A percentile compares a stretch with the other conserved stretches of the same genome.
These are phyloP conservation scores for Druon quercuslanigerum DNA, from an alignment of 1,140 invertebrate genomes.

Conservation along the genomic window DNA sequence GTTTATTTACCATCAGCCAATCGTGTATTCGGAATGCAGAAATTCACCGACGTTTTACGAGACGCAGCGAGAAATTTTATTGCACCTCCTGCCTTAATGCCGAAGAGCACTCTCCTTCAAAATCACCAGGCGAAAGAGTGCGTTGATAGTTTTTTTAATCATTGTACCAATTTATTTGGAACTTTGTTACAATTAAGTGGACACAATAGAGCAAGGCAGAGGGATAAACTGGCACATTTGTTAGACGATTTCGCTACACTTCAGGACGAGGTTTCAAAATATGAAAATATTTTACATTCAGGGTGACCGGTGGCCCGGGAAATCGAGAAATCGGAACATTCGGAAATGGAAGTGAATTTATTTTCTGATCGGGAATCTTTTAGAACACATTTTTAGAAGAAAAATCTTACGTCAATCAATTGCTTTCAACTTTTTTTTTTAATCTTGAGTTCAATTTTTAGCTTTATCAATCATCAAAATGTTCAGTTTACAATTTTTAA, in stretches of 20 bases:
- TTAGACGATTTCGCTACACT: conserved; percentile 92
- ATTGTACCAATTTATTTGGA: conserved; percentile 91
- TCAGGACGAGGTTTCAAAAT: conserved; percentile 89
- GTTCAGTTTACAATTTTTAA: too few relatives aligned
- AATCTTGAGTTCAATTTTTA: too few relatives aligned
- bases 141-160: conserved; percentile 91
- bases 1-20: conserved; percentile 81
- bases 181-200: conserved; percentile 93
- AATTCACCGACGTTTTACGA: conserved; percentile 87
- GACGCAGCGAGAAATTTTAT: conserved; percentile 92
- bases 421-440: too few relatives aligned
- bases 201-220: conserved; percentile 94
- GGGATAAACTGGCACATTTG: conserved; percentile 93
- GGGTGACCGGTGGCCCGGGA: too few relatives aligned
- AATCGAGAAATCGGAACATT: too few relatives aligned
- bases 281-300: too few relatives aligned
- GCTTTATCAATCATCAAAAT: too few relatives aligned
- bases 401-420: too few relatives aligned
- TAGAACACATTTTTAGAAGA: too few relatives aligned
- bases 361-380: too few relatives aligned
- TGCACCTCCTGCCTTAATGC: conserved; percentile 87
- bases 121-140: conserved; percentile 87
- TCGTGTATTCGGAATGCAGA: conserved; percentile 74
- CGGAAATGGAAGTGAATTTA: too few relatives aligned
- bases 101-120: conserved; percentile 80